Conservation (phyloP, 2,888 invertebrate species). For the Habrosyne pyritoides region DNA sequence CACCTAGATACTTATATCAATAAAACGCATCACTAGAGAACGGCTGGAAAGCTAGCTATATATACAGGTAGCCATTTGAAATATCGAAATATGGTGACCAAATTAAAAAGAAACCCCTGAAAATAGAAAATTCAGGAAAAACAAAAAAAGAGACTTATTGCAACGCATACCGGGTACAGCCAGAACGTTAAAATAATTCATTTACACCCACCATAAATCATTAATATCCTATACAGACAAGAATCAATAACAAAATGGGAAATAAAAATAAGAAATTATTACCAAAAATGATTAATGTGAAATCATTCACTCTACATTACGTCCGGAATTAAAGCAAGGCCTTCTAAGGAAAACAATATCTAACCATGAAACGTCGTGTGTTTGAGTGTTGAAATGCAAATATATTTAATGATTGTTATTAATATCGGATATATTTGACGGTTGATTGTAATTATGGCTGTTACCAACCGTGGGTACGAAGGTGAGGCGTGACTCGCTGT, state of each 20-base stretch:
- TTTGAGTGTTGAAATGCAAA: constrained; percentile 1
- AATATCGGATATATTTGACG: not conserved
- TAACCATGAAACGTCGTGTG: constrained; percentile 7
- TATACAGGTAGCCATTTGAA: too few species aligned
- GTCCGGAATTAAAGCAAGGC: not conserved
- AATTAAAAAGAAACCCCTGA: too few species aligned
- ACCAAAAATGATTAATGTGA: not conserved
- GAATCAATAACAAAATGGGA: not conserved
- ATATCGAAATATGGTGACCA: too few species aligned
- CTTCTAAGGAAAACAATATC: not conserved
- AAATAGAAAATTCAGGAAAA: too few species aligned
- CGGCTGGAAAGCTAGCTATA: too few species aligned
- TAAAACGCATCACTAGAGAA: too few species aligned
- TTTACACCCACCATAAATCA: not conserved
- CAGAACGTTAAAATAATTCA: too few species aligned
- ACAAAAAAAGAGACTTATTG: too few species aligned
- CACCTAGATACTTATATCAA: too few species aligned
- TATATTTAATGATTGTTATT: constrained; percentile 7
- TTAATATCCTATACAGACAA: too few species aligned
- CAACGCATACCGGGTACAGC: too few species aligned
- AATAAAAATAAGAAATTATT: not conserved
- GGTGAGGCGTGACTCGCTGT: not conserved
- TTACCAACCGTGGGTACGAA: not conserved
- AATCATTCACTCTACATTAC: not conserved
- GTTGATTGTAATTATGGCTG: not conserved